Percentiles rank a stretch among this genome's conserved stretches.
phyloP scores from a whole-genome alignment of 2,888 invertebrate genomes.

The Pristionchus mayeri region DNA sequence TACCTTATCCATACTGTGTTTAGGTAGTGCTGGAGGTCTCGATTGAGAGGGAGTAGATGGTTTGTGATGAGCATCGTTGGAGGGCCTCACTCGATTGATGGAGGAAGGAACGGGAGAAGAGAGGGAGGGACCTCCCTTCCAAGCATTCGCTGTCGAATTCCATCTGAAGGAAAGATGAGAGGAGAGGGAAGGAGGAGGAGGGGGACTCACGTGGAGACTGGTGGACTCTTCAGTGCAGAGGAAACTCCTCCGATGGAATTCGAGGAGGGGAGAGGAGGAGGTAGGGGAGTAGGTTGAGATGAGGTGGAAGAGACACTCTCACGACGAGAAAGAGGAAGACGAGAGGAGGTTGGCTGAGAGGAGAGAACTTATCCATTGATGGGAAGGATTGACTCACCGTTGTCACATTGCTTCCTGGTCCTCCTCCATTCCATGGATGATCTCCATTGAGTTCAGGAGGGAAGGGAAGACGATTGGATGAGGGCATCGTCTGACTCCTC shows the following conservation, averaged over 20 bases:
- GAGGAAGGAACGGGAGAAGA: conserved; percentile 26
- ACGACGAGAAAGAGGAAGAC: conserved; percentile 19
- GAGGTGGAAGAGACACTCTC: conserved; percentile 18
- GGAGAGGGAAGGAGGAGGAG: neutral
- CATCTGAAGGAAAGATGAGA: neutral
- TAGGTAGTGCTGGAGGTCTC: neutral
- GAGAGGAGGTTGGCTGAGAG: conserved; percentile 23
- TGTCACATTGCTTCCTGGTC: neutral
- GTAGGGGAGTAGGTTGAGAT: neutral
- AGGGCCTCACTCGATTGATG: neutral
- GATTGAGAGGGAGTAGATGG: neutral
- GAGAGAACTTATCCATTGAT: neutral
- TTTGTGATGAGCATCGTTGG: neutral
- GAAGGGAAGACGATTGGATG: neutral
- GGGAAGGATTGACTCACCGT: neutral
- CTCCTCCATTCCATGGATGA: neutral
- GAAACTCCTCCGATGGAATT: neutral
- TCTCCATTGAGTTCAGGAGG: neutral
- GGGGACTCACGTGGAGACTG: neutral
- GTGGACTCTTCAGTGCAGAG: conserved; percentile 29
- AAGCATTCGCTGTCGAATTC: conserved; percentile 20
- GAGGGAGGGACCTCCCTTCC: conserved; percentile 28
- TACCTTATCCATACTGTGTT: conserved; percentile 43
- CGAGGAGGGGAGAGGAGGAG: neutral
- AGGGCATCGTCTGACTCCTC: neutral